Evolutionary conservation across 2,797 vertebrate genomes (phyloP), one percentile per base, ranked within the genome.

Genomic region (Hirundo rustica): DNA sequence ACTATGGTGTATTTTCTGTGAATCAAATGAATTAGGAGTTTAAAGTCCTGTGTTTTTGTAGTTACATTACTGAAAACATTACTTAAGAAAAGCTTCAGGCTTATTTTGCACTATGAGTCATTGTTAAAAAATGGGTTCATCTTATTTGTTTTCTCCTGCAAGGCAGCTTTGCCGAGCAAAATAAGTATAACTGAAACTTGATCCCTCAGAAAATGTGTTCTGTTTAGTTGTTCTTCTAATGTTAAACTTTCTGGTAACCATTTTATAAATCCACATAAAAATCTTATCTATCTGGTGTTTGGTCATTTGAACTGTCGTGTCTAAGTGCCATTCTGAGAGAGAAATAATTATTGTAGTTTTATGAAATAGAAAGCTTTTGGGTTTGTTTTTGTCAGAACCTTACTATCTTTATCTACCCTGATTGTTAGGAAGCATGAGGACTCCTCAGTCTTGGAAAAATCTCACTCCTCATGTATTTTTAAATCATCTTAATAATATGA

Each of bases 141-240:
- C 92, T 94, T 94, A 89, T 77, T 96, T 93, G 74, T 67, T 93
- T 96, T 94, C 57, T 93, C 93, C 81, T 12, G 50, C 61, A 70
- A 86, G 61, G 93, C 74, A 91, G 88, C 83, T 87, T 85, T 89
- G 61, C 77, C 85, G 83, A 89, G 53, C 20, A 64, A 78, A 92
- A 17, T 54, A 78, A 60, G 61, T 27, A 19, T 64, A 73, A 67
- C 17, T 92, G 92, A 83, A 91, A 91, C 23, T 75, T 68, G 29
- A 14, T 87, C 42, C 42, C 36, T 93, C 67, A 60, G 64, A 66
- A 93, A 70, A 71, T 60, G 29, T 53, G 79, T 92, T 76, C 53
- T 57, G 26, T 80, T 42, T 55, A 51, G 34, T 72, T 75, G 32
- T 85, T 84, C 11, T 48, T 79, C 22, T 89, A 8, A 10, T 47